Evolutionary conservation across 2,888 invertebrate species (phyloP).

Genomic region (Spodoptera littoralis): DNA sequence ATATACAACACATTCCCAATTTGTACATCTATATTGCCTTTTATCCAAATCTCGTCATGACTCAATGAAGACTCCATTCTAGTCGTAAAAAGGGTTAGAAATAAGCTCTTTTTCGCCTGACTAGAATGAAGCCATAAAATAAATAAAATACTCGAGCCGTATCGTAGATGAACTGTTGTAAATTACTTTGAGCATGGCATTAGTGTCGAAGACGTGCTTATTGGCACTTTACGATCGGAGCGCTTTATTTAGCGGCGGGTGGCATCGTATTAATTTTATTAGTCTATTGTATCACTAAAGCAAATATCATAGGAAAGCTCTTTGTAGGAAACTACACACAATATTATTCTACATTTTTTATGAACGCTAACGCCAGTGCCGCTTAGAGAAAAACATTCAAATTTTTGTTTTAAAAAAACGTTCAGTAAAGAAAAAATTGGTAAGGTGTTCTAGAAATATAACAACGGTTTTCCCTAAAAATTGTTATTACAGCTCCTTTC

Average conservation of each 20-base stretch:
- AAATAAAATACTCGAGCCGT: conserved; percentile 30
- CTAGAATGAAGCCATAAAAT: conserved; percentile 12
- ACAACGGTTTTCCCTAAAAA: conserved; percentile 8
- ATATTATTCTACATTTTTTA: conserved; percentile 27
- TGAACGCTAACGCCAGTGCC: neutral
- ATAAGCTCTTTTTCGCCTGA: neutral
- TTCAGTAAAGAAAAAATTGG: conserved; percentile 1
- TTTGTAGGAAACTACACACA: conserved; percentile 6
- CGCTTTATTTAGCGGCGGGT: conserved; percentile 80
- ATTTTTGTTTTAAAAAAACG: conserved; percentile 5
- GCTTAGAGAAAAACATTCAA: conserved; percentile 3
- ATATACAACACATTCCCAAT: too few species aligned
- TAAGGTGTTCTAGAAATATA: conserved; percentile 15
- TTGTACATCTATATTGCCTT: too few species aligned
- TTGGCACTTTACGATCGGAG: conserved; percentile 72
- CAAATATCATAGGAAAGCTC: conserved; percentile 29
- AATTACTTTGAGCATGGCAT: conserved; percentile 36
- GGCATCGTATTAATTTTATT: conserved; percentile 77
- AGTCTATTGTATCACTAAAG: conserved; percentile 59
- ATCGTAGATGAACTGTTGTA: conserved; percentile 31
- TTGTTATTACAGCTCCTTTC: conserved; percentile 3
- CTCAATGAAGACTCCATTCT: too few species aligned
- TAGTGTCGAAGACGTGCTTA: conserved; percentile 54
- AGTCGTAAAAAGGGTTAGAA: too few species aligned
- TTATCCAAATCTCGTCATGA: too few species aligned